phyloP scores from a whole-genome alignment of 2,797 vertebrate species.

The Poecilia gillii region DNA sequence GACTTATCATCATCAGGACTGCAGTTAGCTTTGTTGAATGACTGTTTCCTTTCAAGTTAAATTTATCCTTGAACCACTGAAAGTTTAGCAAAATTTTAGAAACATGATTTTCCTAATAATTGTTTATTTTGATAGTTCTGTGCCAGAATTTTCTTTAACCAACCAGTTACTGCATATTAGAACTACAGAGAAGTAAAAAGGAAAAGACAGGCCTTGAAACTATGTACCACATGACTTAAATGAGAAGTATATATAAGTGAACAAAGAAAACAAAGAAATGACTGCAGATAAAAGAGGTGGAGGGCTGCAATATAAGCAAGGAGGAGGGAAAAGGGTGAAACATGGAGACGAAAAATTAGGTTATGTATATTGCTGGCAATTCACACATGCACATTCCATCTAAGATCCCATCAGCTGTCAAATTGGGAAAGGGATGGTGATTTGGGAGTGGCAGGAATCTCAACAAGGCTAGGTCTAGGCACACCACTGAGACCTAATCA shows the following conservation, averaged over 20 bases:
- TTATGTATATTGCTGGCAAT: conserved; percentile 89
- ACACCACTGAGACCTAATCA: conserved; percentile 80
- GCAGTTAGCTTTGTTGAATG: background rate
- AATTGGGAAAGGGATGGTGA: conserved; percentile 83
- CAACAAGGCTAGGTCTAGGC: conserved; percentile 73
- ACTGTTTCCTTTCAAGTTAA: background rate
- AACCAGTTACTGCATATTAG: background rate
- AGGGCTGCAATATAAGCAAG: conserved; percentile 42
- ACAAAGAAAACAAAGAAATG: conserved; percentile 36
- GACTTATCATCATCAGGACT: background rate
- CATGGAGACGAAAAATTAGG: conserved; percentile 81
- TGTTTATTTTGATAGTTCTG: background rate
- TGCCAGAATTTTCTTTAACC: background rate
- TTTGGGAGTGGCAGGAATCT: conserved; percentile 75
- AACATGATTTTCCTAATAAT: background rate
- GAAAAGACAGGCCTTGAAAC: conserved; percentile 29
- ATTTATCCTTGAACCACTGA: background rate
- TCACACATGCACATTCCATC: conserved; percentile 90
- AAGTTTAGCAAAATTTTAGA: background rate
- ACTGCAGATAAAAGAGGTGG: conserved; percentile 39
- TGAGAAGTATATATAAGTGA: conserved; percentile 30
- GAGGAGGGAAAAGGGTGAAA: conserved; percentile 32
- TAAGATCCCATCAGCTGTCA: conserved; percentile 92
- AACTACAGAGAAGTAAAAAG: conserved; percentile 39
- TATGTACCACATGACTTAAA: conserved; percentile 40